A percentile compares a stretch with the other conserved stretches of the same genome.
phyloP scores from a whole-genome alignment of 2,888 invertebrate genomes.

The Drosophila silvestris region DNA sequence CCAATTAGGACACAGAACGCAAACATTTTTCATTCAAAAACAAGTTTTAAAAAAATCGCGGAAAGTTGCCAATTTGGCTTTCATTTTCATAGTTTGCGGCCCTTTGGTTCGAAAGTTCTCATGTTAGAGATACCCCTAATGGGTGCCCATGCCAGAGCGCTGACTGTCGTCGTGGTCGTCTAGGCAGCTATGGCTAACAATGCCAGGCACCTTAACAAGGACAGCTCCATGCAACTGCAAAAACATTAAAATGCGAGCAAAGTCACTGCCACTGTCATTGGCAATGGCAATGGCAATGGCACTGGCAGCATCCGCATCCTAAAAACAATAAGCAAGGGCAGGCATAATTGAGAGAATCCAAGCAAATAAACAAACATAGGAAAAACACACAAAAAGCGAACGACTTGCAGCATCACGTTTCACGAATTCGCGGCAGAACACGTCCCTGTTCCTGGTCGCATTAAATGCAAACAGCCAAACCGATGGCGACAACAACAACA shows the following conservation, averaged over 20 bases:
- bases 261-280: constrained; percentile 40
- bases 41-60: constrained; percentile 3
- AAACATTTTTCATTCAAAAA: constrained; percentile 68
- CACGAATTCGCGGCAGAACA: constrained; percentile 81
- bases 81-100: constrained; percentile 67
- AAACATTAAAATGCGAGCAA: constrained; percentile 60
- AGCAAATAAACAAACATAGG: constrained; percentile 45
- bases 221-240: constrained; percentile 36
- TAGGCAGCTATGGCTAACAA: constrained; percentile 42
- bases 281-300: constrained; percentile 29
- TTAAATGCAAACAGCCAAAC: constrained; percentile 73
- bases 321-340: constrained; percentile 49
- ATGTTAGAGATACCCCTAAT: constrained; percentile 55
- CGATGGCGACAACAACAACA: constrained; percentile 30
- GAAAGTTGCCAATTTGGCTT: constrained; percentile 74
- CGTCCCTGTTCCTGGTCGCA: constrained; percentile 72
- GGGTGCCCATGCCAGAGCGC: constrained; percentile 27
- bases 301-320: constrained; percentile 42
- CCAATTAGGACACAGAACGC: constrained; percentile 74
- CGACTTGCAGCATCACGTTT: constrained; percentile 81
- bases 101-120: constrained; percentile 58
- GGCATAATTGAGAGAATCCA: constrained; percentile 53
- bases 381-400: constrained; percentile 33
- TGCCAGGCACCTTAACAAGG: constrained; percentile 53
- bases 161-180: constrained; percentile 13